These are phyloP conservation scores for Capromys pilorides DNA, from an alignment of 2,797 vertebrate species.

Conservation along the genomic window DNA sequence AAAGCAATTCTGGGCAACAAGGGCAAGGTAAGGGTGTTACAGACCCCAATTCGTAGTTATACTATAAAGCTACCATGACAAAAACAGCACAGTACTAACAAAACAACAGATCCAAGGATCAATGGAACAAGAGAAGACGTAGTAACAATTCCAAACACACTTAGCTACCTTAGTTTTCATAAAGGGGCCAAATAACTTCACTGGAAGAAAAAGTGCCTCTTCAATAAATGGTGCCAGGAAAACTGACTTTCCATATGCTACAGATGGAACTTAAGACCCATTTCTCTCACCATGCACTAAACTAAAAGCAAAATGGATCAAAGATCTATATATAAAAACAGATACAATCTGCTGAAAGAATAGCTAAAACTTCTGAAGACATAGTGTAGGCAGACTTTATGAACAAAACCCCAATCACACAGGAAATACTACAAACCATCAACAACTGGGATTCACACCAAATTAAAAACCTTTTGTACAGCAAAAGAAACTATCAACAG, in stretches of 20 bases:
- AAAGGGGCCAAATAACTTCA: neutral
- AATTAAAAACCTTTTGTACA: neutral
- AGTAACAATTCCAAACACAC: neutral
- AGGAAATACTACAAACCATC: neutral
- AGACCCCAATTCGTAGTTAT: neutral
- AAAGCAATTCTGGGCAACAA: neutral
- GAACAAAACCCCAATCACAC: neutral
- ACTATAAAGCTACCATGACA: neutral
- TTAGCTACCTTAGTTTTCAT: neutral
- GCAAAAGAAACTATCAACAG: neutral
- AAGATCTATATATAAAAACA: neutral
- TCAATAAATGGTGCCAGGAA: neutral
- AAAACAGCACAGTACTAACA: neutral
- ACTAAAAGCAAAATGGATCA: neutral
- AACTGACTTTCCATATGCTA: neutral
- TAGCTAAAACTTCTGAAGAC: neutral
- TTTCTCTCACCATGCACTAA: neutral
- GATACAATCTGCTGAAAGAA: neutral
- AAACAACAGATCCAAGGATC: neutral
- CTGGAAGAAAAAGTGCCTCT: neutral
- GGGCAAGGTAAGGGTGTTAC: neutral
- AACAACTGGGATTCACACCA: neutral
- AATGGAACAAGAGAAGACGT: neutral
- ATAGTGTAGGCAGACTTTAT: neutral
- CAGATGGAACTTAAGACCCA: neutral